Evolutionary conservation across 2,888 invertebrate species (phyloP), one percentile per base, ranked within the genome.

Genomic region (Ichneumon xanthorius): DNA sequence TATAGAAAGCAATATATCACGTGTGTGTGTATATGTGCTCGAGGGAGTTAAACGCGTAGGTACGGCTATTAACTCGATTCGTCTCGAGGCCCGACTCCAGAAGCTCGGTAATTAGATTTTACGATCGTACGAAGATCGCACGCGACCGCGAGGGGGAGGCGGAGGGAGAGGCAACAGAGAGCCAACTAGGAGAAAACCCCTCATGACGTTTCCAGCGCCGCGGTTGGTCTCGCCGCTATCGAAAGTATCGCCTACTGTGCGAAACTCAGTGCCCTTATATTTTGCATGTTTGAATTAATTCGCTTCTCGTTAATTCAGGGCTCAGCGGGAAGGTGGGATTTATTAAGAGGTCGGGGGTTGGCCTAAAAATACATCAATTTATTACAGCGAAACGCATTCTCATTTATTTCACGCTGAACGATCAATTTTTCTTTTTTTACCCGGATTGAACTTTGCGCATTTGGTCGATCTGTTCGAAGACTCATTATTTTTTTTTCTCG

Each of bases 91-190:
- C 70, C 81, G 81, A 78, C 77, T 84, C 77, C 80, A 78, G 75
- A 75, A 84, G 77, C 80, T 63, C 48, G 81, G 78, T 77, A 85
- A 84, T 84, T 84, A 81, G 84, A 67, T 84, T 81, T 81, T 84
- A 81, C 84, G 84, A 84, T 78, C 68, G 78, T 77, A 78, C 72
- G 73, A 84, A 78, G 77, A 78, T 65, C 67, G 77, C 80, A 84
- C 80, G 84, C 84, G 68, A 84, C 58, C 77, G 30, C 72, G 22
- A 67, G 26, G 37, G 19, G 50, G 22, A 58, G 58, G 45, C 50
- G 30, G 14, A 11, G 45, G 45, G 45, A 45, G 45, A 45, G 11
- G 14, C 45, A 45, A 45, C 45, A 45, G 22, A 61, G 26, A 48
- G 58, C 65, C 50, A 61, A 53, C 75, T 16, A 48, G 37, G 50